Base-by-base conservation (phyloP, 2,888 invertebrate species). In the Pandemis corylana region DNA sequence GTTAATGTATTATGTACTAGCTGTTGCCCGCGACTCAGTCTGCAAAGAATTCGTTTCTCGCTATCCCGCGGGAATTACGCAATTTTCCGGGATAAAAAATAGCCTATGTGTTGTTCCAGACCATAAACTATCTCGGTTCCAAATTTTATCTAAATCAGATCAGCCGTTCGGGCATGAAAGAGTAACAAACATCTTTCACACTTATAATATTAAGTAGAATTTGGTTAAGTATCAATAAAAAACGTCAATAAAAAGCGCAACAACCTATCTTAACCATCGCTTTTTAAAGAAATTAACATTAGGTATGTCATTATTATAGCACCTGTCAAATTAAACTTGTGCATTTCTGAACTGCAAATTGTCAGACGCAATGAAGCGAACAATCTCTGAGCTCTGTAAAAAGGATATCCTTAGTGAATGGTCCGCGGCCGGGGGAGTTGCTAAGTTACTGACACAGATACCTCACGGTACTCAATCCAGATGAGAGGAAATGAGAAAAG, bases 351-450 rank as follows among this genome's bases (percentile, higher is more conserved):
- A 51, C 73, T 65, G 77, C 68, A 56, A 76, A 76, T 76, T 72
- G 69, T 36, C 77, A 71, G 78, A 76, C 76, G 81, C 83, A 83
- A 83, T 86, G 81, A 87, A 85, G 80, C 85, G 88, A 83, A 82
- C 85, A 87, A 85, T 87, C 83, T 77, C 80, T 82, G 86, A 87
- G 87, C 85, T 83, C 84, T 83, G 82, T 90, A 88, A 90, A 87
- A 82, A 89, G 90, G 90, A 90, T 89, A 85, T 90, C 90, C 89
- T 85, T 77, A 42, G 61, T 44, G 78, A 80, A 75, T 78, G 78
- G 71, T 76, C 71, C 28, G 28, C 28, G 28, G 28, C 28, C 62
- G 70, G 82, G 89, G 89, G 89, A 83, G 89, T 88, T 87, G 87
- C 87, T 81, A 85, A 80, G 87, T 76, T 79, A 81, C 79, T 71